Base-by-base conservation (phyloP, 2,113 vertebrate genomes). In the Cygnus buccinator region DNA sequence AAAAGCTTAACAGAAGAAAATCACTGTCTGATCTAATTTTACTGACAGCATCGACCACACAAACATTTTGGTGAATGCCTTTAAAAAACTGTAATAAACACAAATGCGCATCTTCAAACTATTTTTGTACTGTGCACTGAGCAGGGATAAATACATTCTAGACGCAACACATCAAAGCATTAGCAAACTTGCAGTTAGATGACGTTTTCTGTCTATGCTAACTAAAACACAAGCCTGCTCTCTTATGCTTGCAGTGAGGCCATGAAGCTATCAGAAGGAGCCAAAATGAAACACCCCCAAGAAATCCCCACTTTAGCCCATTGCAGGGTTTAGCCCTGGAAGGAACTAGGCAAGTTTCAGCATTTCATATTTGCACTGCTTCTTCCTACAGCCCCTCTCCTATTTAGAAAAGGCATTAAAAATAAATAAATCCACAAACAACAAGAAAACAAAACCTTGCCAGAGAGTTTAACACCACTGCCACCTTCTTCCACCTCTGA, bases 271-370 rank as follows among this genome's bases (percentile, higher is more conserved):
- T 72, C 14, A 52, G 81, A 52, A 89, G 84, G 43, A 89, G 61
- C 8, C 37, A 84, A 77, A 86, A 50, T 18, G 1, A 83, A 70
- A n/a, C 3, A 54, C 16, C 31, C 70, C 16, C 25, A 33, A 84
- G 44, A 86, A 84, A 54, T 16, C 77, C 57, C 23, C 19, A 8
- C 43, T 37, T 87, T 41, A 70, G 29, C 58, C 23, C 18, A 76
- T 41, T 5, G 4, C 68, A 62, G 21, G 29, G 35, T 77, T 97
- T 75, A 98, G 92, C 90, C 98, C 98, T 95, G 98, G 98, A 97
- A 99, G 96, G 93, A 99, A 98, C 95, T 98, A 98, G 82, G 98
- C 98, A 97, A 99, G 99, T 98, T 98, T 99, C 97, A 99, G 66
- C 91, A 98, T 98, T 98, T 99, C 98, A 84, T 98, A 94, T 98